Percentiles rank a stretch among this genome's conserved stretches.
Evolutionary conservation across 2,113 vertebrate genomes (phyloP).

Genomic region (Chaenocephalus aceratus): DNA sequence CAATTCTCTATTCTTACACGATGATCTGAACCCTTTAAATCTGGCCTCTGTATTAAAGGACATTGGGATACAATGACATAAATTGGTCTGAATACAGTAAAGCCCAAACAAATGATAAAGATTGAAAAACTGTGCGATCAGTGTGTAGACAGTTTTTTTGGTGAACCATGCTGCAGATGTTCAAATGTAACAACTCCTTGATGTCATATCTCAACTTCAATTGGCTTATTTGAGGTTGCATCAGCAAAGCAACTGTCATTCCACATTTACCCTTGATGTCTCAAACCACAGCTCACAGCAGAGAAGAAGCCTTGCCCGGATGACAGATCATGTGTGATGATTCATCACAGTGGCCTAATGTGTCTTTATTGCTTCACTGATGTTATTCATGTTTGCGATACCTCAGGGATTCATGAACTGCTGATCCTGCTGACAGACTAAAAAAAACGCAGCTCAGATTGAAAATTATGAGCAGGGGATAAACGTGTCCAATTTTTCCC

Average conservation of each 20-base stretch:
- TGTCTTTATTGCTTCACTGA: slow-evolving; percentile 28
- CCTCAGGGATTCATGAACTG: slow-evolving; percentile 33
- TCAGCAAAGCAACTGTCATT: slow-evolving; percentile 22
- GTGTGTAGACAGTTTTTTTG: slow-evolving; percentile 20
- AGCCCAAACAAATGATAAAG: no score
- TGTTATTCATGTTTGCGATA: slow-evolving; percentile 23
- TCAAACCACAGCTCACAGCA: slow-evolving; percentile 14
- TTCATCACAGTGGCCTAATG: slow-evolving; percentile 25
- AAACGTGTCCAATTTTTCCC: slow-evolving; percentile 26
- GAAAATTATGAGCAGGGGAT: slow-evolving; percentile 44
- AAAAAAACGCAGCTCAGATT: slow-evolving; percentile 22
- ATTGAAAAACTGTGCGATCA: no score
- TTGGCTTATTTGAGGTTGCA: slow-evolving; percentile 30
- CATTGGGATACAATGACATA: no score
- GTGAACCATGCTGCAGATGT: slow-evolving; percentile 46
- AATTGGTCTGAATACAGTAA: no score
- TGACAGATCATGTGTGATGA: slow-evolving; percentile 45
- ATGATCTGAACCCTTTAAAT: neutral
- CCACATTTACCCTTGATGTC: slow-evolving; percentile 24
- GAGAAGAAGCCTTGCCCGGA: slow-evolving; percentile 4
- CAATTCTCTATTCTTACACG: neutral
- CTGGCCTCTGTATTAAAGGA: neutral
- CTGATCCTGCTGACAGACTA: slow-evolving; percentile 33
- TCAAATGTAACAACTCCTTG: slow-evolving; percentile 26
- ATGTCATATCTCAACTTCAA: slow-evolving; percentile 36